Evolutionary conservation across 2,888 invertebrate genomes (phyloP).

Genomic region (Rhingia rostrata): DNA sequence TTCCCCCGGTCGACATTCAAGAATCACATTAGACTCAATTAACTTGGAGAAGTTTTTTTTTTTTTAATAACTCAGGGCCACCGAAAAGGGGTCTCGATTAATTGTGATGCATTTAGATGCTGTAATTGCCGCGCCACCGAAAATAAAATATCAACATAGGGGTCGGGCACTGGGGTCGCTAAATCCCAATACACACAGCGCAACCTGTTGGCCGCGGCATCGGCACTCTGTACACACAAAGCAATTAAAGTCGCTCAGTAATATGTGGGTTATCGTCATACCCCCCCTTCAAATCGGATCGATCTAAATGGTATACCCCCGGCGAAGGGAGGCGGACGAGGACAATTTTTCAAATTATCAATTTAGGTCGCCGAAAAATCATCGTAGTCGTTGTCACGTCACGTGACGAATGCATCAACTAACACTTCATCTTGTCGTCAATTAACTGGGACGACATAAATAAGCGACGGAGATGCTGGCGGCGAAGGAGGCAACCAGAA

Average conservation of each 20-base stretch:
- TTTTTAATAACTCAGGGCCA: slow-evolving; percentile 59
- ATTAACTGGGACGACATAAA: slow-evolving; percentile 72
- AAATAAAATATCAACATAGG: slow-evolving; percentile 72
- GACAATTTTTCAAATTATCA: slow-evolving; percentile 60
- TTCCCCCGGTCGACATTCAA: slow-evolving; percentile 8
- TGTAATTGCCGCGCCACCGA: slow-evolving; percentile 67
- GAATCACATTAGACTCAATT: slow-evolving; percentile 73
- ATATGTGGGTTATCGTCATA: slow-evolving; percentile 65
- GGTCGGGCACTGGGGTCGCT: slow-evolving; percentile 51
- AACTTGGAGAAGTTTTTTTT: slow-evolving; percentile 60
- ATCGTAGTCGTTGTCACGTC: slow-evolving; percentile 49
- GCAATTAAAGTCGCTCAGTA: slow-evolving; percentile 55
- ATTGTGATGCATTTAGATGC: slow-evolving; percentile 69
- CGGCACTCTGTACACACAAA: slow-evolving; percentile 62
- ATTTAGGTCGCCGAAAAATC: slow-evolving; percentile 68
- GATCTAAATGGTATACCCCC: slow-evolving; percentile 29
- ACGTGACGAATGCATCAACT: slow-evolving; percentile 73
- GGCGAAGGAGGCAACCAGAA: not conserved
- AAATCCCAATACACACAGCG: slow-evolving; percentile 44
- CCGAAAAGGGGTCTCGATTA: slow-evolving; percentile 65
- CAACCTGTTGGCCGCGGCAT: slow-evolving; percentile 70
- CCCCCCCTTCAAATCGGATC: slow-evolving; percentile 33
- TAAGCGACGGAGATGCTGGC: slow-evolving; percentile 64
- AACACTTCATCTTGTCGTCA: slow-evolving; percentile 71
- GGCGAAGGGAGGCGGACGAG: slow-evolving; percentile 2